Percentiles rank a stretch among this genome's conserved stretches.
phyloP scores from a whole-genome alignment of 2,797 vertebrate species.

The Pseudopleuronectes americanus region DNA sequence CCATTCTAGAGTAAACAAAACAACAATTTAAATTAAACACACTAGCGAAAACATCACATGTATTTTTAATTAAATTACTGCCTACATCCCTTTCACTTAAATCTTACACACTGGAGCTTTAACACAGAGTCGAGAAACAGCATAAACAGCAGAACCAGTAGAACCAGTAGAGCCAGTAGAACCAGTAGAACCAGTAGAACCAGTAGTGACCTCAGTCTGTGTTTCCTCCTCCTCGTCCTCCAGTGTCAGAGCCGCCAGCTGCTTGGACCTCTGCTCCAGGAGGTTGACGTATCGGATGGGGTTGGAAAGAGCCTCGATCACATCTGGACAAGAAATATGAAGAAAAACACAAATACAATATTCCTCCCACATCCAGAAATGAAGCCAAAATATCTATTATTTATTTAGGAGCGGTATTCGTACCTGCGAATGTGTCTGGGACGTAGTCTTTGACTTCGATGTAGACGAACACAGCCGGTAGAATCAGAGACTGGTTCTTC shows the following conservation, averaged over 20 bases:
- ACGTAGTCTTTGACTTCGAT: constrained; percentile 98
- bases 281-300: constrained; percentile 97
- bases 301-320: constrained; percentile 98
- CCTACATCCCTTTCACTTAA: too few species aligned
- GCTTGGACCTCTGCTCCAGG: constrained; percentile 97
- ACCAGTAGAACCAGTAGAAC: too few species aligned
- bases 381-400: too few species aligned
- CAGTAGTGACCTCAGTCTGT: constrained; percentile 87
- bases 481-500: constrained; percentile 91
- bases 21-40: too few species aligned
- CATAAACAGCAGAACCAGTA: neutral
- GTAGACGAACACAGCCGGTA: constrained; percentile 95
- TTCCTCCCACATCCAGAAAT: too few species aligned
- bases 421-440: constrained; percentile 97
- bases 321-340: constrained; percentile 82
- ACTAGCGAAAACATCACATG: too few species aligned
- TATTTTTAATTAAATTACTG: too few species aligned
- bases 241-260: constrained; percentile 93
- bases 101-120: neutral
- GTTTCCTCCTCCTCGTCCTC: constrained; percentile 93
- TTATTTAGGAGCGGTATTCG: neutral
- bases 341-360: too few species aligned
- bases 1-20: too few species aligned
- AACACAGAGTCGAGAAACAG: neutral
- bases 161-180: too few species aligned